phyloP scores from a whole-genome alignment of 2,797 vertebrate genomes.

The Buphagus erythrorhynchus region DNA sequence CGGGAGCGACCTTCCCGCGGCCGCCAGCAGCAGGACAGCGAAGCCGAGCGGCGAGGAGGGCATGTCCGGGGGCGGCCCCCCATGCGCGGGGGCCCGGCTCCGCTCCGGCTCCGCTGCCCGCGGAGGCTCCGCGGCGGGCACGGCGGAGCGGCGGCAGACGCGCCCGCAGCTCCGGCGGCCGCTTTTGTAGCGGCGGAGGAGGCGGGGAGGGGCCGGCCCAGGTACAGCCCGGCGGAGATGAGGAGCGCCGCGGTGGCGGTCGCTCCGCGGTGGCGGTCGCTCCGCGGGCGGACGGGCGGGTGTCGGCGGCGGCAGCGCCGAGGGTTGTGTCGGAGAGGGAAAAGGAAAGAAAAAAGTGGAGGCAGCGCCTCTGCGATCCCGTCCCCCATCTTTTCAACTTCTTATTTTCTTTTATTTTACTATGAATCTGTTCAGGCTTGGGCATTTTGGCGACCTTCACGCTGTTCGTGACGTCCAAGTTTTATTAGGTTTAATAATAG shows the following conservation, averaged over 20 bases:
- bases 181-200: slow-evolving; percentile 17
- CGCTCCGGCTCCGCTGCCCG: not conserved
- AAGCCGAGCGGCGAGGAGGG: not conserved
- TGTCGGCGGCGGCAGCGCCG: rapidly evolving
- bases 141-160: not conserved
- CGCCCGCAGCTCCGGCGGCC: not conserved
- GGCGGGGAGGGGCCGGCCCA: slow-evolving; percentile 26
- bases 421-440: not conserved
- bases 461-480: not conserved
- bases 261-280: too few relatives aligned
- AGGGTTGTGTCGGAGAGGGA: rapidly evolving
- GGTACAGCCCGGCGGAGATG: not conserved
- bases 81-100: not conserved
- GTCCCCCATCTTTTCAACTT: not conserved
- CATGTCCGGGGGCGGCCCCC: not conserved
- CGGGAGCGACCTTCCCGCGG: not conserved
- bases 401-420: not conserved
- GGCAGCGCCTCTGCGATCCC: not conserved
- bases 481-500: not conserved
- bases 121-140: not conserved
- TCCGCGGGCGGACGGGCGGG: not conserved
- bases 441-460: not conserved
- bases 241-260: not conserved
- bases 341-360: not conserved
- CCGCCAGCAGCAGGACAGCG: not conserved